These are phyloP conservation scores for Eremophila alpestris DNA, from an alignment of 2,797 vertebrate genomes.

Conservation along the genomic window DNA sequence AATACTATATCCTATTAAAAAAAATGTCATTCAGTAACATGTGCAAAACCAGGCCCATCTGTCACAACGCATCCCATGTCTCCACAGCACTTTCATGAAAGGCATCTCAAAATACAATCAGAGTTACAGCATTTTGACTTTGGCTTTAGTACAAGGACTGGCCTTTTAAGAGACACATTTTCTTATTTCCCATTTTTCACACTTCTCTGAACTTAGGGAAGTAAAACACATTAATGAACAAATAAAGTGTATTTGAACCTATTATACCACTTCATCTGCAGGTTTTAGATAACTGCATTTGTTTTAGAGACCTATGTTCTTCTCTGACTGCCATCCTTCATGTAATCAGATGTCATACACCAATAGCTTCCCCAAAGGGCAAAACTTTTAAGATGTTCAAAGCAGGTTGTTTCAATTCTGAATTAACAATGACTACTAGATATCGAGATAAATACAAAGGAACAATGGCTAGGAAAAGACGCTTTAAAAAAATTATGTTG, in stretches of 20 bases:
- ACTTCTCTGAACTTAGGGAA: neutral
- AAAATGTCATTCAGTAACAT: neutral
- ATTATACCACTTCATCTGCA: neutral
- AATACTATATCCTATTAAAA: neutral
- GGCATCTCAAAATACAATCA: neutral
- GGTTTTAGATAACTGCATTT: neutral
- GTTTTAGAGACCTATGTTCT: rapidly evolving
- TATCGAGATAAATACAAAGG: neutral
- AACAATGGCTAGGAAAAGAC: rapidly evolving
- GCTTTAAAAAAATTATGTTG: neutral
- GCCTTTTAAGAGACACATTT: neutral
- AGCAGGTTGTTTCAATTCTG: neutral
- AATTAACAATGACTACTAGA: neutral
- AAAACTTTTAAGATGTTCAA: neutral
- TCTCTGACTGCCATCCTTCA: neutral
- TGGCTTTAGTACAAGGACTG: neutral
- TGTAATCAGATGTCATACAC: neutral
- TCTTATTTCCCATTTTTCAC: neutral
- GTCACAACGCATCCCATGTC: rapidly evolving
- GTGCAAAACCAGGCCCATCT: neutral
- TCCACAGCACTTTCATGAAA: neutral
- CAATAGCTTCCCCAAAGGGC: neutral
- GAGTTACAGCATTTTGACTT: neutral
- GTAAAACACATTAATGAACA: neutral
- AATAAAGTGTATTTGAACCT: neutral